phyloP scores from a whole-genome alignment of 2,888 invertebrate species.

The Chromoteleia sp. region DNA sequence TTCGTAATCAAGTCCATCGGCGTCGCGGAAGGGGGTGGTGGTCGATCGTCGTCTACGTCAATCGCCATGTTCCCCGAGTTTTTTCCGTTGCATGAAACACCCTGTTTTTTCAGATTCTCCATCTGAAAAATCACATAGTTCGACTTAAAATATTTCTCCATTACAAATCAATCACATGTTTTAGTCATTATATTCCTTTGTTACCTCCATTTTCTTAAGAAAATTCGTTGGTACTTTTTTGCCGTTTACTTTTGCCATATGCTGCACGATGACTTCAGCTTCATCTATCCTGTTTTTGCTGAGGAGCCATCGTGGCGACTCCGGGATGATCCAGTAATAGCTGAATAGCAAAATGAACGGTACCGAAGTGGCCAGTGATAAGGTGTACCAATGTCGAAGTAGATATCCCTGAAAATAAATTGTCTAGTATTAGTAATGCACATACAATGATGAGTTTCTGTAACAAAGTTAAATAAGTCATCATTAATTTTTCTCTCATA shows the following conservation, averaged over 20 bases:
- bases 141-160: not conserved
- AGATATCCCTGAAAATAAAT: constrained; percentile 85
- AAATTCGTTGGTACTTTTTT: constrained; percentile 86
- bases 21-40: constrained; percentile 85
- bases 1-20: constrained; percentile 88
- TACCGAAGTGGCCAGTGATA: constrained; percentile 88
- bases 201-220: constrained; percentile 86
- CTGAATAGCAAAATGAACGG: constrained; percentile 87
- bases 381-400: constrained; percentile 87
- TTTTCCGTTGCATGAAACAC: constrained; percentile 81
- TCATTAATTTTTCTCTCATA: no score
- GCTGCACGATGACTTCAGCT: constrained; percentile 88
- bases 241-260: constrained; percentile 88
- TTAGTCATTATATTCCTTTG: not conserved
- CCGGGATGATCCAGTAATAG: constrained; percentile 89
- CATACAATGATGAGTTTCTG: no score
- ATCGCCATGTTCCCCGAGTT: constrained; percentile 76
- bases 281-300: constrained; percentile 88
- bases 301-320: constrained; percentile 90
- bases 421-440: no score
- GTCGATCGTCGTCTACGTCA: constrained; percentile 78
- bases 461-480: no score
- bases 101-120: constrained; percentile 81
- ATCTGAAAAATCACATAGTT: constrained; percentile 72
- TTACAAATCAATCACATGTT: not conserved